A percentile compares a stretch with the other conserved stretches of the same genome.
Conservation (phyloP, 2,888 invertebrate genomes). For the Yponomeuta evonymella region DNA sequence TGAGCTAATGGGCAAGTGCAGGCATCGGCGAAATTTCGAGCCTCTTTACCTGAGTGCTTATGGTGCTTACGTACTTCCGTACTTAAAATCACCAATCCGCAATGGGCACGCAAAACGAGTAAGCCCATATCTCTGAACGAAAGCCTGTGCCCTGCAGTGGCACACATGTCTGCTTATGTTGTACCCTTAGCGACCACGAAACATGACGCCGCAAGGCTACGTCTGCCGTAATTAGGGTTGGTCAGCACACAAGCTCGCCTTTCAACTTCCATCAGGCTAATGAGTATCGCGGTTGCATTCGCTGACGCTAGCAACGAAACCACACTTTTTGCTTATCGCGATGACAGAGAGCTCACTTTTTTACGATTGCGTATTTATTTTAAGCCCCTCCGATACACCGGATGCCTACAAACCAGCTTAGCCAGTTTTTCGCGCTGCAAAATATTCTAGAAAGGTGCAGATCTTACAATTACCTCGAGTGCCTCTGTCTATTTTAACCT, state of each 20-base stretch:
- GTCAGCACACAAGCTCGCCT: slow-evolving; percentile 13
- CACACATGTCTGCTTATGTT: too few species aligned
- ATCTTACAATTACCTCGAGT: neutral
- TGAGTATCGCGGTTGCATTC: neutral
- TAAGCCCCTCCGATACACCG: neutral
- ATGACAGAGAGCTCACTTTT: neutral
- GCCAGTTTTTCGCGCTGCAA: neutral
- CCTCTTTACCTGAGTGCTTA: too few species aligned
- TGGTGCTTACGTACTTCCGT: too few species aligned
- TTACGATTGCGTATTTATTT: neutral
- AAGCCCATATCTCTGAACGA: too few species aligned
- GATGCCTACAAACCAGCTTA: neutral
- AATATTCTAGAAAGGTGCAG: neutral
- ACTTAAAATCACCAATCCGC: too few species aligned
- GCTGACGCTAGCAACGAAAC: neutral
- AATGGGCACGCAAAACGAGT: too few species aligned
- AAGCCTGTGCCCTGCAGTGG: too few species aligned
- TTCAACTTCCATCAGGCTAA: neutral
- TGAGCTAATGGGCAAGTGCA: too few species aligned
- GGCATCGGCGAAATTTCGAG: too few species aligned
- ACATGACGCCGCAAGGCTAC: neutral
- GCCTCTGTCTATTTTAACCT: too few species aligned
- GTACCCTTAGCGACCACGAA: slow-evolving; percentile 1
- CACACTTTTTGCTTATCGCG: neutral
- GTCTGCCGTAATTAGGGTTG: slow-evolving; percentile 16